Evolutionary conservation across 1,140 invertebrate genomes (phyloP).

Genomic region (Bombus affinis): DNA sequence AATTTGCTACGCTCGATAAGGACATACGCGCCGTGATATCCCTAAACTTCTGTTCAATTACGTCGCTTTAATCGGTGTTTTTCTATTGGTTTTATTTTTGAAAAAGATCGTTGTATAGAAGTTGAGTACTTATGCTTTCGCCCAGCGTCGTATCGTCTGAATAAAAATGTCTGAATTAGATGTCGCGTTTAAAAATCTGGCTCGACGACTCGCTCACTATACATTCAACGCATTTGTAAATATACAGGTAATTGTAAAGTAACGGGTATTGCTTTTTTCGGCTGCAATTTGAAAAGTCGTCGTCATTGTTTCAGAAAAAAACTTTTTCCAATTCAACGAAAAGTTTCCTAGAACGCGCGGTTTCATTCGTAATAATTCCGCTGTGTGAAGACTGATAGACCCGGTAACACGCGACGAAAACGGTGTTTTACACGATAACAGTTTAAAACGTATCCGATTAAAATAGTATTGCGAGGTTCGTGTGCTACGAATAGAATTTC

Average conservation of each 20-base stretch:
- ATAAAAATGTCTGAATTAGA: neutral
- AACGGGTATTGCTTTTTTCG: slow-evolving; percentile 36
- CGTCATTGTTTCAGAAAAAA: slow-evolving; percentile 29
- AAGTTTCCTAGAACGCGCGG: slow-evolving; percentile 49
- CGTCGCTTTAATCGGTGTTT: neutral
- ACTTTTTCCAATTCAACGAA: slow-evolving; percentile 45
- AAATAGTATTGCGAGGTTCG: neutral
- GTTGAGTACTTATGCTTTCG: neutral
- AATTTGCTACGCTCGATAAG: slow-evolving; percentile 17
- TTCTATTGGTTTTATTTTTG: neutral
- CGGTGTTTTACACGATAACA: slow-evolving; percentile 5
- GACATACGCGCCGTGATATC: neutral
- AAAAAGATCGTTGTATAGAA: neutral
- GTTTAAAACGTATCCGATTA: neutral
- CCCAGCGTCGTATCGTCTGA: neutral
- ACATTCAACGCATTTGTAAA: slow-evolving; percentile 53
- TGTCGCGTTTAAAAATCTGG: slow-evolving; percentile 8
- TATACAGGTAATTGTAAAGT: slow-evolving; percentile 31
- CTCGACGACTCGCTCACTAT: neutral
- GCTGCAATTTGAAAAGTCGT: slow-evolving; percentile 22
- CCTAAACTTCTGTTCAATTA: neutral
- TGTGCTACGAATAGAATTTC: neutral
- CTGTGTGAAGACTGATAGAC: slow-evolving; percentile 72
- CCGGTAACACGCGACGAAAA: slow-evolving; percentile 44
- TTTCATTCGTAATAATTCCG: slow-evolving; percentile 65